Base-by-base conservation (phyloP, 2,888 invertebrate genomes). In the Drosophila kuntzei region DNA sequence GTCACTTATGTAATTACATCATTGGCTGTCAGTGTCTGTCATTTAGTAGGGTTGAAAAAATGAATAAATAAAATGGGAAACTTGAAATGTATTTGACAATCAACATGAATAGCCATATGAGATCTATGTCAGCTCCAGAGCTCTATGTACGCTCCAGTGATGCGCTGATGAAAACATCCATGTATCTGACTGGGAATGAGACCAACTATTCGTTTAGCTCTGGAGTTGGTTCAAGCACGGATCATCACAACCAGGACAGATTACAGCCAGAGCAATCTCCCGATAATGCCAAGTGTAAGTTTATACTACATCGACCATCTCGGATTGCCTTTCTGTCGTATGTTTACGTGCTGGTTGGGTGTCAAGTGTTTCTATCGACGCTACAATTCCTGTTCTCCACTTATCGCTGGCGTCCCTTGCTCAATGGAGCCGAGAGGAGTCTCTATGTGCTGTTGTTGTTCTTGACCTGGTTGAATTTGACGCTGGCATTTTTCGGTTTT, bases 331-430 rank as follows among this genome's bases (percentile, higher is more conserved):
- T 84, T 14, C 62, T 70, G 2, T 16, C 25, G 32, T 65, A 75
- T 5, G 84, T 71, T 12, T 74, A 76, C 11, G 29, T 79, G 4
- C 41, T 86, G 29, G 53, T 75, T 5, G 59, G 43, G 14, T 0
- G 50, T 1, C 81, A 80, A 34, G 43, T 80, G 8, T 5, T 39
- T 6, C 20, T 73, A 3, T 64, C 76, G 4, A 20, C 46, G 12
- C 16, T 76, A 0, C 88, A 85, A 22, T 88, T 80, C 71, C 5
- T 88, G 25, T 4, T n/a, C 12, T 20, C 44, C 43, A 87, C 68
- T 8, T 84, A 84, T 34, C 54, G 63, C 12, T 66, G 70, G 76
- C 64, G 55, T 1, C 79, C 67, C 1, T 22, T 32, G 0, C 0
- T 76, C 6, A 49, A 5, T 5, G 4, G 2, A 0, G 27, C 47